Percentiles rank a stretch among this genome's conserved stretches.
Evolutionary conservation across 2,113 vertebrate genomes (phyloP).

Genomic region (Plectropomus leopardus): DNA sequence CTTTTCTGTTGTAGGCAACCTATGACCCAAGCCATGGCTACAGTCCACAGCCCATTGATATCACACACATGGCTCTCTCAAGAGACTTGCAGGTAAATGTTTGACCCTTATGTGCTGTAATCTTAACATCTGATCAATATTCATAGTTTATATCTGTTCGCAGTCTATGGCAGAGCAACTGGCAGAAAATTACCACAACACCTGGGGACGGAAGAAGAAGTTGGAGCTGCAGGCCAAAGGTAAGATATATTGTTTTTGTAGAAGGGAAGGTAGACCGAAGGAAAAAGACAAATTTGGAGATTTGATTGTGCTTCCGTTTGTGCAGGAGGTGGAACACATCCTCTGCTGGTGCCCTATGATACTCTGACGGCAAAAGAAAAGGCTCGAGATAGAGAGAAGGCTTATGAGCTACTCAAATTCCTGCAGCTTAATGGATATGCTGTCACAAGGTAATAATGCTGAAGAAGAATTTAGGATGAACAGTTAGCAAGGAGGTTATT

Average conservation of each 20-base stretch:
- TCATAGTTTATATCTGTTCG: constrained; percentile 22
- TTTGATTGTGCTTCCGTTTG: constrained; percentile 24
- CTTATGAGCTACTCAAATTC: constrained; percentile 93
- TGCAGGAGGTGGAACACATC: constrained; percentile 92
- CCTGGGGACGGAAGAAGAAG: constrained; percentile 96
- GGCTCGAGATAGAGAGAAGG: constrained; percentile 93
- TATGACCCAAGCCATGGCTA: constrained; percentile 94
- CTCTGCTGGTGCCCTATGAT: constrained; percentile 94
- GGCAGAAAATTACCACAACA: constrained; percentile 97
- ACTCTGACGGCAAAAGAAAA: constrained; percentile 97
- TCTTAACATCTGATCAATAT: constrained; percentile 7
- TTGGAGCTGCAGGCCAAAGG: constrained; percentile 92
- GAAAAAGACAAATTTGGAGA: not conserved
- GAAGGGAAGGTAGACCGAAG: not conserved
- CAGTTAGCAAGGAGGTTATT: not conserved
- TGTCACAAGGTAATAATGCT: constrained; percentile 87
- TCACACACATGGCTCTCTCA: constrained; percentile 90
- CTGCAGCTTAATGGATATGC: constrained; percentile 94
- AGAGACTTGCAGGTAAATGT: constrained; percentile 89
- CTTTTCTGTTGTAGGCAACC: constrained; percentile 78
- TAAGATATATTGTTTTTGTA: constrained; percentile 49
- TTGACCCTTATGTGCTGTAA: not conserved
- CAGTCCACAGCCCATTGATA: constrained; percentile 92
- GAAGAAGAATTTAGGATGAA: not conserved
- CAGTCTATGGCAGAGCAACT: constrained; percentile 96